Evolutionary conservation across 2,113 vertebrate species (phyloP).

Genomic region (Spea bombifrons): DNA sequence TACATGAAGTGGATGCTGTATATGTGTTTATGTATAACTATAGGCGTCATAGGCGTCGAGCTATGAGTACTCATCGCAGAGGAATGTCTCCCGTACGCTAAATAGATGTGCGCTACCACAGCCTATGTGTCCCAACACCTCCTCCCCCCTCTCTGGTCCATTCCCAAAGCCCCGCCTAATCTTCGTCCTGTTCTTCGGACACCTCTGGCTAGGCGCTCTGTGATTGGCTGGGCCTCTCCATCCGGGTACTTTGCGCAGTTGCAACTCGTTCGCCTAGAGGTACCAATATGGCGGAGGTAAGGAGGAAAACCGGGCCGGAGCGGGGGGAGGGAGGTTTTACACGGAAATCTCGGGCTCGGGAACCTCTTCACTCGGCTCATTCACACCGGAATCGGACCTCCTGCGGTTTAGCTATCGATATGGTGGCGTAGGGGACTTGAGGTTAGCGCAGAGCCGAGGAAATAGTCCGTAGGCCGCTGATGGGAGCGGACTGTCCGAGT

Average conservation of each 20-base stretch:
- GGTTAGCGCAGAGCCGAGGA: constrained; percentile 9
- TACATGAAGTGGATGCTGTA: too few relatives aligned
- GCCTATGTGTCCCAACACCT: constrained; percentile 37
- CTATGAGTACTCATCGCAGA: too few relatives aligned
- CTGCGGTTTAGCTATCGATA: constrained; percentile 5
- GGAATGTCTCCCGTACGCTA: background rate
- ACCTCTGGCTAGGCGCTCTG: constrained; percentile 45
- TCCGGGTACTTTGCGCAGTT: constrained; percentile 85
- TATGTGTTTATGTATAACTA: too few relatives aligned
- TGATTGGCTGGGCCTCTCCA: constrained; percentile 81
- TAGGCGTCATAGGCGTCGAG: too few relatives aligned
- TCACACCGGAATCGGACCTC: background rate
- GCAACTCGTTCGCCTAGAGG: constrained; percentile 85
- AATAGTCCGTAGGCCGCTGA: constrained; percentile 16
- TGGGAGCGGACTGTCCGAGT: constrained; percentile 32
- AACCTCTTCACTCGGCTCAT: background rate
- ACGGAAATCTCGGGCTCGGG: constrained; percentile 21
- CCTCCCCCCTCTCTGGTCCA: constrained; percentile 11
- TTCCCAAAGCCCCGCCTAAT: constrained; percentile 45
- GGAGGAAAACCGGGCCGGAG: constrained; percentile 82
- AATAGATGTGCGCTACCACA: background rate
- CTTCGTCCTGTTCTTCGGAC: constrained; percentile 22
- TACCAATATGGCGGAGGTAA: constrained; percentile 99
- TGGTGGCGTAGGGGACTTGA: constrained; percentile 18
- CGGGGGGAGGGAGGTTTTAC: constrained; percentile 53